phyloP scores from a whole-genome alignment of 2,797 vertebrate genomes.

The Leptodactylus fallax region DNA sequence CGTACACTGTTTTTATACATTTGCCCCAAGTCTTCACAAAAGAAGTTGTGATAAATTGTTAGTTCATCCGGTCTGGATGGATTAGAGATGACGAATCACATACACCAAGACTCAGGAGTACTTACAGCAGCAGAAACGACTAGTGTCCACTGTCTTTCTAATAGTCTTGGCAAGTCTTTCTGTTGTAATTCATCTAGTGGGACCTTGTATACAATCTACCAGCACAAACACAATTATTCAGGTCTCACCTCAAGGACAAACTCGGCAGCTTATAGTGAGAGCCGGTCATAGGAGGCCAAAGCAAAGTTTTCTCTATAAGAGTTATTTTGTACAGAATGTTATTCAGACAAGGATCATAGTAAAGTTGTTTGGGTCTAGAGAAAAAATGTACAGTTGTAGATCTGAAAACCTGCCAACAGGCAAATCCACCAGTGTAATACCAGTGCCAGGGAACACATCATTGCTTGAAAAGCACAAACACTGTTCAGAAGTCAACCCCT shows the following conservation, averaged over 20 bases:
- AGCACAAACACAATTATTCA: neutral
- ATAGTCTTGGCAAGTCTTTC: conserved; percentile 1
- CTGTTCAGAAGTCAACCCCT: neutral
- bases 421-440: neutral
- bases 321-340: neutral
- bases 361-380: neutral
- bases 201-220: neutral
- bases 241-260: conserved; percentile 27
- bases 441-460: neutral
- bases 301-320: neutral
- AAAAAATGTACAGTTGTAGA: neutral
- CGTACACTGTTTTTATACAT: neutral
- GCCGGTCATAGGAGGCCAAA: neutral
- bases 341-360: neutral
- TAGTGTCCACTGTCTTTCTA: neutral
- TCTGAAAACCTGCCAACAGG: neutral
- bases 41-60: neutral
- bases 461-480: neutral
- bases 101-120: neutral
- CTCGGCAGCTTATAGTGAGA: conserved; percentile 1
- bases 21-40: neutral
- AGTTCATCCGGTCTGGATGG: neutral
- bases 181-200: conserved; percentile 3
- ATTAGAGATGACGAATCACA: neutral
- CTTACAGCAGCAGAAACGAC: neutral